These are phyloP conservation scores for Sparidentex hasta DNA, from an alignment of 2,797 vertebrate species.

Conservation along the genomic window DNA sequence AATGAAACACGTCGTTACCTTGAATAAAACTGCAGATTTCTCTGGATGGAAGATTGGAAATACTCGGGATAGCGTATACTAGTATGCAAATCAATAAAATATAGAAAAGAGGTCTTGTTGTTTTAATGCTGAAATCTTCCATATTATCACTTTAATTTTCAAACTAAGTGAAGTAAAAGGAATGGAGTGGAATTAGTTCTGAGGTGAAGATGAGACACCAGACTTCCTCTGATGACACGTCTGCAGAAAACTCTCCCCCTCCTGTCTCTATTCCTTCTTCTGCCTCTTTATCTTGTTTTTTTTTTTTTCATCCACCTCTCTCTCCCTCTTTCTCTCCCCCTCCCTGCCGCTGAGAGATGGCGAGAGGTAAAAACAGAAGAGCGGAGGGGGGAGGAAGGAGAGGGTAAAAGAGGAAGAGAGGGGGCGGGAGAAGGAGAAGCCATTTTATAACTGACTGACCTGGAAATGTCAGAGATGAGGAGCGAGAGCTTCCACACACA, in stretches of 20 bases:
- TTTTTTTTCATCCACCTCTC: constrained; percentile 13
- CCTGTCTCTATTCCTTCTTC: background rate
- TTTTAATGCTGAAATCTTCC: too few species aligned
- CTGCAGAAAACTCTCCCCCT: constrained; percentile 4
- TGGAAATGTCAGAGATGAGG: constrained; percentile 70
- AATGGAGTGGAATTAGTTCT: background rate
- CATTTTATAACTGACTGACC: constrained; percentile 64
- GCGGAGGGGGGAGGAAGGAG: background rate
- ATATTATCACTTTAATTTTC: too few species aligned
- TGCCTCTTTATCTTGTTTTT: constrained; percentile 19
- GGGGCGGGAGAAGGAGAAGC: constrained; percentile 22
- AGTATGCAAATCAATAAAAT: too few species aligned
- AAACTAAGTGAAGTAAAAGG: background rate
- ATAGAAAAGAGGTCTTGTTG: too few species aligned
- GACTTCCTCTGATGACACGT: background rate
- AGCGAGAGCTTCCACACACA: constrained; percentile 33
- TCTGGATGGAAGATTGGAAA: too few species aligned
- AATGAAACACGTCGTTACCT: too few species aligned
- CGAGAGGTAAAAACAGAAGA: constrained; percentile 22
- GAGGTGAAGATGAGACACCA: constrained; percentile 1
- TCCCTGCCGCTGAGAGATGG: constrained; percentile 2
- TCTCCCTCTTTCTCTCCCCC: background rate
- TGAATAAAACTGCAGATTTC: too few species aligned
- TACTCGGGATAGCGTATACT: too few species aligned
- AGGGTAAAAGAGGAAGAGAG: background rate